Conservation (phyloP, 2,113 vertebrate species). For the Mus musculus region DNA sequence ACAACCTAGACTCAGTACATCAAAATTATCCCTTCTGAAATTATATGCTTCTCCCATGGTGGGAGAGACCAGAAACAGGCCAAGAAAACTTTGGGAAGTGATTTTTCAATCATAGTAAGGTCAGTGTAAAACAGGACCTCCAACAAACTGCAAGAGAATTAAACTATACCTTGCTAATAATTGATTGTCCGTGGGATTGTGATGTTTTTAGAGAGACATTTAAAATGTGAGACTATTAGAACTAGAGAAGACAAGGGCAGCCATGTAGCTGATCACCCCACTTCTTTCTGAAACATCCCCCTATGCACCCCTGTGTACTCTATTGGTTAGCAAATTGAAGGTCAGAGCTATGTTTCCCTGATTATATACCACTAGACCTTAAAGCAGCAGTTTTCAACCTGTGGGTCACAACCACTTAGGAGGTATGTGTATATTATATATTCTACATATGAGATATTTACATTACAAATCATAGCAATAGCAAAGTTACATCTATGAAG, state of each 20-base stretch:
- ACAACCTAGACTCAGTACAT: background rate
- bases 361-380: background rate
- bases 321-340: background rate
- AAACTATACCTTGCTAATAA: background rate
- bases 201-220: background rate
- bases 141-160: background rate
- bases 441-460: background rate
- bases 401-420: background rate
- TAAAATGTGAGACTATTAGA: slow-evolving; percentile 20
- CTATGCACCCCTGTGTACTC: background rate
- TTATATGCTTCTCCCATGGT: background rate
- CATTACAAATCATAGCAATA: background rate
- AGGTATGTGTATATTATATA: background rate
- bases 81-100: background rate
- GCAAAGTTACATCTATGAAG: background rate
- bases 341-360: background rate
- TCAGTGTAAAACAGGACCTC: background rate
- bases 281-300: background rate
- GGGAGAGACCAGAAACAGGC: background rate
- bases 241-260: background rate
- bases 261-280: background rate
- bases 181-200: background rate
- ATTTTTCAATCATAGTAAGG: background rate
- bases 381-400: background rate
- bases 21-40: slow-evolving; percentile 18